Evolutionary conservation across 2,888 invertebrate species (phyloP).

Genomic region (Liposcelis brunnea): DNA sequence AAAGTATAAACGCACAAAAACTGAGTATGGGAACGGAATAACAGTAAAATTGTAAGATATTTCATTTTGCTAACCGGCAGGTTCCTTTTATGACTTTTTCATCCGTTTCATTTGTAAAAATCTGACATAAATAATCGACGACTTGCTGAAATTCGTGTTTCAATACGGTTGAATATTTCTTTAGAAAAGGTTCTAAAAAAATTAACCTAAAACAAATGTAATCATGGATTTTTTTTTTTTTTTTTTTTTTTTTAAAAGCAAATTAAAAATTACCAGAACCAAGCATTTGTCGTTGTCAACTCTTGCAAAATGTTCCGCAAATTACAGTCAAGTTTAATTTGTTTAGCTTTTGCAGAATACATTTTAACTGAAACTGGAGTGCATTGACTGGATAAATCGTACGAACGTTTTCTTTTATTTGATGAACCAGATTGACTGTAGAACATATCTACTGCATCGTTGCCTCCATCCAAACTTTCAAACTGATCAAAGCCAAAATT

Average conservation of each 20-base stretch:
- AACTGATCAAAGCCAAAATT: neutral
- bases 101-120: too few species aligned
- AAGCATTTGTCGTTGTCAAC: slow-evolving; percentile 6
- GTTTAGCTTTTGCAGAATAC: too few species aligned
- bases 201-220: slow-evolving; percentile 13
- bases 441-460: too few species aligned
- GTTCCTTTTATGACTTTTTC: neutral
- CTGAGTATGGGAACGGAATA: neutral
- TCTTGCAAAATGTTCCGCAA: too few species aligned
- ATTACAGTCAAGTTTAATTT: too few species aligned
- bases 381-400: too few species aligned
- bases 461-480: neutral
- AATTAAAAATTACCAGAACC: slow-evolving; percentile 13
- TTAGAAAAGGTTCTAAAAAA: slow-evolving; percentile 13
- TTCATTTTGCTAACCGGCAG: slow-evolving; percentile 13
- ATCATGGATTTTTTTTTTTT: too few species aligned
- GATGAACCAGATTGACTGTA: too few species aligned
- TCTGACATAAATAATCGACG: too few species aligned
- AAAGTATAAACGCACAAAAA: slow-evolving; percentile 8
- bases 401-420: too few species aligned
- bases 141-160: too few species aligned
- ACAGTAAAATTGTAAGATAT: slow-evolving; percentile 4
- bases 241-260: neutral
- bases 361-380: too few species aligned
- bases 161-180: slow-evolving; percentile 13